phyloP scores from a whole-genome alignment of 2,888 invertebrate genomes.

The Ptychoptera contaminata region DNA sequence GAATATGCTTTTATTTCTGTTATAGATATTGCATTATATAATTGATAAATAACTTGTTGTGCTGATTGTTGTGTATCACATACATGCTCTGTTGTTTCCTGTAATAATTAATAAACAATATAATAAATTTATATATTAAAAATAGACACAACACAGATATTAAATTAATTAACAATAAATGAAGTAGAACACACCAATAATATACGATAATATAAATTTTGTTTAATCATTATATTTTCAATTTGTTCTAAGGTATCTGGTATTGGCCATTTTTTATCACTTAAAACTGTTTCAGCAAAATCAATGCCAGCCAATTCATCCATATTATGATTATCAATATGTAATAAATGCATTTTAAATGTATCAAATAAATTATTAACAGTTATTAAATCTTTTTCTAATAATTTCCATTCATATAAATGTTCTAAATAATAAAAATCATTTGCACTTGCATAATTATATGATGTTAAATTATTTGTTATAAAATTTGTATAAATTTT shows the following conservation, averaged over 20 bases:
- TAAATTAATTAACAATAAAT: not conserved
- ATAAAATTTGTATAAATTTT: too few relatives aligned
- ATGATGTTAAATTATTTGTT: too few relatives aligned
- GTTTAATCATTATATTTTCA: constrained; percentile 42
- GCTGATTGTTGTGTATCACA: constrained; percentile 63
- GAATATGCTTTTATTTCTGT: constrained; percentile 77
- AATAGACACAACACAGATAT: not conserved
- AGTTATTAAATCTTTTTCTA: constrained; percentile 41
- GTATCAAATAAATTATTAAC: constrained; percentile 50
- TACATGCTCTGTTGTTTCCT: constrained; percentile 50
- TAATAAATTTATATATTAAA: not conserved
- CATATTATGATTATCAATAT: constrained; percentile 27
- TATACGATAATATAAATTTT: constrained; percentile 47
- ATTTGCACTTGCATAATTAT: constrained; percentile 6
- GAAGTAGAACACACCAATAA: constrained; percentile 39
- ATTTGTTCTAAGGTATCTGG: constrained; percentile 42
- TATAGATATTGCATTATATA: constrained; percentile 64
- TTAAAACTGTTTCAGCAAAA: constrained; percentile 46
- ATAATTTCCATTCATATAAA: constrained; percentile 48
- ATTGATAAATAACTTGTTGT: constrained; percentile 65
- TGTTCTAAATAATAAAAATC: constrained; percentile 24
- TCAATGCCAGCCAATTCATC: constrained; percentile 41
- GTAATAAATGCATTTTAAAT: constrained; percentile 38
- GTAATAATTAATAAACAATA: constrained; percentile 17
- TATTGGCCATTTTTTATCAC: constrained; percentile 40